Percentiles rank a stretch among this genome's conserved stretches.
Conservation (phyloP, 2,113 vertebrate genomes). For the Smithornis capensis region DNA sequence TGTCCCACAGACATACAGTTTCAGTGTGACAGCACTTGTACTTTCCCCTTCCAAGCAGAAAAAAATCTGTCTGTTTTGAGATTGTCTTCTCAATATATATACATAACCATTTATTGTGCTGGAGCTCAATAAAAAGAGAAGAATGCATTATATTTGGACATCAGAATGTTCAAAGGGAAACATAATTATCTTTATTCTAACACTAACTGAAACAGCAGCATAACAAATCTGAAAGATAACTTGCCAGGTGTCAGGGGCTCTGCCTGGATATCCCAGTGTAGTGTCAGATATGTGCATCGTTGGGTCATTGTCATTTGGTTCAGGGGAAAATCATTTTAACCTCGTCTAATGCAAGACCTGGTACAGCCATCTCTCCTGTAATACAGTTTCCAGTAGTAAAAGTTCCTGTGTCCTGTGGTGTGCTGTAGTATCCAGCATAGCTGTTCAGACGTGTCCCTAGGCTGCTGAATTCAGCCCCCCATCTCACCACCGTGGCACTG, state of each 20-base stretch:
- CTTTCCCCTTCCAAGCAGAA: background rate
- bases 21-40: background rate
- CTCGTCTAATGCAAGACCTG: accelerated
- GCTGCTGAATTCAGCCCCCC: background rate
- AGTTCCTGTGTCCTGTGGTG: background rate
- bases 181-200: background rate
- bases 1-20: background rate
- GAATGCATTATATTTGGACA: background rate
- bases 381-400: background rate
- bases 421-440: background rate
- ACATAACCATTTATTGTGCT: background rate
- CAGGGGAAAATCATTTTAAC: background rate
- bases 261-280: background rate
- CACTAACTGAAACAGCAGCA: background rate
- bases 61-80: background rate
- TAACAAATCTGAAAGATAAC: background rate
- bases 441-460: background rate
- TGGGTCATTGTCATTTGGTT: background rate
- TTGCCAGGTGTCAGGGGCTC: background rate
- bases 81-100: background rate
- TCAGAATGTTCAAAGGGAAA: background rate
- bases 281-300: accelerated
- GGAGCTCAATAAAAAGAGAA: background rate
- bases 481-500: background rate
- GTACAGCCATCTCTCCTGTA: background rate